Evolutionary conservation across 2,888 invertebrate species (phyloP).

Genomic region (Thumatha senex): DNA sequence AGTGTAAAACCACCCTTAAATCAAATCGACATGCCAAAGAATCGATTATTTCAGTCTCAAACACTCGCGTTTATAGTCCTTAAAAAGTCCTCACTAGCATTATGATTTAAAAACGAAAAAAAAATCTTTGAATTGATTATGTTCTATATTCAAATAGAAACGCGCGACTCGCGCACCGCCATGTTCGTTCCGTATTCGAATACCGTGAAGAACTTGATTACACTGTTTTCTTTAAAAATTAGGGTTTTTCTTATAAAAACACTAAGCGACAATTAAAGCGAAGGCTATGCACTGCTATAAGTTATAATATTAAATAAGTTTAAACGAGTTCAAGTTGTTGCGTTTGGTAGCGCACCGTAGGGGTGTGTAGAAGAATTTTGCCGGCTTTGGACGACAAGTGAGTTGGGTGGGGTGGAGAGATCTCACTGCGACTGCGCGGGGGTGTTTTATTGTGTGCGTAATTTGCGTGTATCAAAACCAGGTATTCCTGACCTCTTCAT

Average conservation of each 20-base stretch:
- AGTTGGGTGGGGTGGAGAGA: slow-evolving; percentile 70
- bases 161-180: slow-evolving; percentile 59
- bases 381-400: slow-evolving; percentile 70
- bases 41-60: slow-evolving; percentile 70
- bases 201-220: slow-evolving; percentile 37
- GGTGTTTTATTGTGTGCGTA: slow-evolving; percentile 61
- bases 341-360: slow-evolving; percentile 70
- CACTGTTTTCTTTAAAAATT: slow-evolving; percentile 26
- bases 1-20: slow-evolving; percentile 49
- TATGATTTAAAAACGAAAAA: slow-evolving; percentile 31
- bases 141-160: slow-evolving; percentile 50
- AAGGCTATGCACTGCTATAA: slow-evolving; percentile 29
- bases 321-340: slow-evolving; percentile 62
- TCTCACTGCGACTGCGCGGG: slow-evolving; percentile 68
- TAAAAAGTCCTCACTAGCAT: slow-evolving; percentile 59
- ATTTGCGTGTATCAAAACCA: slow-evolving; percentile 64
- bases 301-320: slow-evolving; percentile 9
- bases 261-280: slow-evolving; percentile 59
- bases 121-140: slow-evolving; percentile 33
- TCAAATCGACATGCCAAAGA: slow-evolving; percentile 50
- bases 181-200: slow-evolving; percentile 61
- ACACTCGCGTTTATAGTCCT: slow-evolving; percentile 38
- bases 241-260: slow-evolving; percentile 39
- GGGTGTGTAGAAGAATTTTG: slow-evolving; percentile 77
- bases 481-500: slow-evolving; percentile 45